phyloP scores from a whole-genome alignment of 2,113 vertebrate species.

The Hiodon alosoides region DNA sequence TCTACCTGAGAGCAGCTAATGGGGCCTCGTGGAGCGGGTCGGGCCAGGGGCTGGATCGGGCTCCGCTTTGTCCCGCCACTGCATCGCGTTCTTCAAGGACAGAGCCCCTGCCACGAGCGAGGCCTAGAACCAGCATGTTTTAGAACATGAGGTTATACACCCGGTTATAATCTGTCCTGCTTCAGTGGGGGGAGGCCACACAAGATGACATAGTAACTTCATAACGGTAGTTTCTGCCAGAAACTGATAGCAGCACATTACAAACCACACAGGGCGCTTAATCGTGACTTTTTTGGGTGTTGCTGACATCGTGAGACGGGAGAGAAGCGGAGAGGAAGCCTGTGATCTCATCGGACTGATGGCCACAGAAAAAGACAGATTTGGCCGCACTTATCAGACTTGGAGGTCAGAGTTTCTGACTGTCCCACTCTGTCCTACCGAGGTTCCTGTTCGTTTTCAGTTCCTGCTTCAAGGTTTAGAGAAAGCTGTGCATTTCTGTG shows the following conservation, averaged over 20 bases:
- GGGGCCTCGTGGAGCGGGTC: not conserved
- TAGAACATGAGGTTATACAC: not conserved
- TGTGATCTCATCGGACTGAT: too few species aligned
- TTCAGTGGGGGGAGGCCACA: not conserved
- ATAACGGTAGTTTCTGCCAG: not conserved
- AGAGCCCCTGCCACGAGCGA: too few species aligned
- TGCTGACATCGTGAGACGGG: not conserved
- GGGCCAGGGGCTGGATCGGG: not conserved
- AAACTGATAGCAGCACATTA: not conserved
- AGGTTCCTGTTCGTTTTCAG: too few species aligned
- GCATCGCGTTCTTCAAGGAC: not conserved
- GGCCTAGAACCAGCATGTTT: not conserved
- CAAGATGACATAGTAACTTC: not conserved
- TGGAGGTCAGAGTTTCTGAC: not conserved
- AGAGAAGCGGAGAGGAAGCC: not conserved
- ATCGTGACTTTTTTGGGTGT: not conserved
- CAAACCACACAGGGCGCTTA: not conserved
- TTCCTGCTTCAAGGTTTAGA: not conserved
- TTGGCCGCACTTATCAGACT: not conserved
- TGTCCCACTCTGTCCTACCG: too few species aligned
- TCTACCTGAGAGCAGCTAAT: constrained; percentile 13
- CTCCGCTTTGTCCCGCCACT: not conserved
- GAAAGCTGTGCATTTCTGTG: not conserved
- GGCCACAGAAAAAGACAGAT: too few species aligned
- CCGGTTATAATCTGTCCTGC: not conserved